Percentiles rank a stretch among this genome's conserved stretches.
Conservation (phyloP, 1,140 invertebrate species). For the Cheumatopsyche charites region DNA sequence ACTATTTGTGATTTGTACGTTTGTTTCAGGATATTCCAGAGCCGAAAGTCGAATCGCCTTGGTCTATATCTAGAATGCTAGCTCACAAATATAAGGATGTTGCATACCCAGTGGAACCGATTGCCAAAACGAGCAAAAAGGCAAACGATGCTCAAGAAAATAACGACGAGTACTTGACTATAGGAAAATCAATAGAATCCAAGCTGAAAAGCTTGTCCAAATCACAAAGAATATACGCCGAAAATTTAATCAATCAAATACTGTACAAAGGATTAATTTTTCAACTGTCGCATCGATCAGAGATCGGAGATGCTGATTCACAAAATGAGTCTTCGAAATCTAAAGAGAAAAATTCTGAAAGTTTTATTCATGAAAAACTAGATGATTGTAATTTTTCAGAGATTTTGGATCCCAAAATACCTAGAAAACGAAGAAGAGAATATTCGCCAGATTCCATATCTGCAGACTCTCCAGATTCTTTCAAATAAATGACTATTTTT, state of each 20-base stretch:
- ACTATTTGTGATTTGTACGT: not conserved
- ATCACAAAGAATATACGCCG: constrained; percentile 43
- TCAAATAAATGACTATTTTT: constrained; percentile 12
- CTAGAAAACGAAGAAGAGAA: constrained; percentile 1
- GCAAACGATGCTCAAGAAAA: not conserved
- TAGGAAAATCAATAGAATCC: constrained; percentile 45
- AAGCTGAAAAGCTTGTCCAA: constrained; percentile 47
- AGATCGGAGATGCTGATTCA: constrained; percentile 38
- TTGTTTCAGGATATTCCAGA: constrained; percentile 33
- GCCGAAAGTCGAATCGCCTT: constrained; percentile 31
- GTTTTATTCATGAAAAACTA: not conserved
- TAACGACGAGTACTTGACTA: constrained; percentile 46
- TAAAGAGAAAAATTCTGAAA: not conserved
- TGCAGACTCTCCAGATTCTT: not conserved
- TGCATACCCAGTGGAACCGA: not conserved
- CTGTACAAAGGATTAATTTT: constrained; percentile 46
- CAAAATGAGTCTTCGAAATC: not conserved
- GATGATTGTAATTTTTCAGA: not conserved
- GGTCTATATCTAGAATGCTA: constrained; percentile 43
- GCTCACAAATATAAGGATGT: constrained; percentile 39
- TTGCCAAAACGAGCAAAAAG: not conserved
- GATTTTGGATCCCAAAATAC: not conserved
- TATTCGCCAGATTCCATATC: not conserved
- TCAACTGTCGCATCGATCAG: constrained; percentile 35
- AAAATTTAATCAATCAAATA: constrained; percentile 47